Base-by-base conservation (phyloP, 30 jellyfish, hydroid and myxozoan genomes). In the Pseudorhiza aurosa region DNA sequence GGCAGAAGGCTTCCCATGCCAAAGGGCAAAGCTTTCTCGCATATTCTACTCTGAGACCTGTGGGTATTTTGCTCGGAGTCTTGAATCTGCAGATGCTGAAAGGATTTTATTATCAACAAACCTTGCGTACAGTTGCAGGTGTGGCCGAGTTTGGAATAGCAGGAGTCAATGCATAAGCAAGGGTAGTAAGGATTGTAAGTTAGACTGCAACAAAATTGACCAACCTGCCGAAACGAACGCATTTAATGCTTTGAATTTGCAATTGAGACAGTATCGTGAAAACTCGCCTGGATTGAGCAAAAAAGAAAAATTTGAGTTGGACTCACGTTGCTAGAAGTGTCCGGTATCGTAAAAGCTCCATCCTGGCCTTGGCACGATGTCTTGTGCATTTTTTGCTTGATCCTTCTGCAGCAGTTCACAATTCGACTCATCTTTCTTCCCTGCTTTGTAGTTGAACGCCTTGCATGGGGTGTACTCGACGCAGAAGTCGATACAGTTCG, bases 281-380 rank as follows among this genome's bases (percentile, higher is more conserved):
- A n/a, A n/a, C n/a, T n/a, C n/a, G n/a, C n/a, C n/a, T n/a, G n/a
- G n/a, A n/a, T n/a, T n/a, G n/a, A n/a, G n/a, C n/a, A n/a, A n/a
- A n/a, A n/a, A n/a, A n/a, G n/a, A n/a, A n/a, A n/a, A n/a, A n/a
- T n/a, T n/a, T n/a, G n/a, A n/a, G n/a, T n/a, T n/a, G n/a, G n/a
- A n/a, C n/a, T n/a, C n/a, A n/a, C n/a, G n/a, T n/a, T n/a, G n/a
- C n/a, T n/a, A n/a, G n/a, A n/a, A n/a, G n/a, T n/a, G 55, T 29
- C 89, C 89, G 1, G 89, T 77, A 56, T 77, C 82, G 55, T 77
- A 77, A 51, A 60, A 60, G n/a, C 39, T 37, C 89, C 89, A 77
- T 9, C 89, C 82, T 22, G 65, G 45, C 27, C 44, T 77, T 24
- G 82, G 58, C 18, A 65, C 75, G 42, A 77, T 29, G 22, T 49